phyloP scores from a whole-genome alignment of 2,797 vertebrate genomes.

The Sus cebifrons region DNA sequence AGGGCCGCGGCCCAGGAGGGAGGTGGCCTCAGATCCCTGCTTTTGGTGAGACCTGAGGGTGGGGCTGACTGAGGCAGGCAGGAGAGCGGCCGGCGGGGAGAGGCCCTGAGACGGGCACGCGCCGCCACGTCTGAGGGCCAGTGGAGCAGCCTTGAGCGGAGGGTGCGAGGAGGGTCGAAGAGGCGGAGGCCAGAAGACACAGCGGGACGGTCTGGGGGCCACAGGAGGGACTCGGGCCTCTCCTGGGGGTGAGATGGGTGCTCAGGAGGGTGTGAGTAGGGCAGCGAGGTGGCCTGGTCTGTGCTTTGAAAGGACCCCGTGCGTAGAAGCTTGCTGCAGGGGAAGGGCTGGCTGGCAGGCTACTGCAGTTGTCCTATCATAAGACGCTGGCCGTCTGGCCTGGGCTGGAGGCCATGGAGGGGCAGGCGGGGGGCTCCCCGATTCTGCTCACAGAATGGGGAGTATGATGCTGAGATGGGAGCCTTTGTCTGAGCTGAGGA shows the following conservation, averaged over 20 bases:
- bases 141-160: background rate
- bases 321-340: accelerated
- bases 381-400: accelerated
- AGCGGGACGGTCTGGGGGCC: accelerated
- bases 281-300: too few relatives aligned
- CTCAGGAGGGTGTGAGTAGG: background rate
- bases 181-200: background rate
- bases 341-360: background rate
- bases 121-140: accelerated
- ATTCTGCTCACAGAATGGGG: background rate
- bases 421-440: background rate
- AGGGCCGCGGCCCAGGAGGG: background rate
- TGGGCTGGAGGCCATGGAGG: background rate
- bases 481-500: background rate
- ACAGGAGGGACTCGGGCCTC: accelerated
- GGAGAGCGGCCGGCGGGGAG: background rate
- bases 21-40: too few relatives aligned
- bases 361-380: conserved; percentile 41
- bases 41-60: background rate
- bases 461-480: background rate
- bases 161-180: accelerated
- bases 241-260: background rate
- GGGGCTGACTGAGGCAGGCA: background rate
- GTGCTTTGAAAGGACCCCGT: background rate
- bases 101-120: background rate